These are phyloP conservation scores for Spinibarbus caldwelli DNA, from an alignment of 2,797 vertebrate genomes.

Conservation along the genomic window DNA sequence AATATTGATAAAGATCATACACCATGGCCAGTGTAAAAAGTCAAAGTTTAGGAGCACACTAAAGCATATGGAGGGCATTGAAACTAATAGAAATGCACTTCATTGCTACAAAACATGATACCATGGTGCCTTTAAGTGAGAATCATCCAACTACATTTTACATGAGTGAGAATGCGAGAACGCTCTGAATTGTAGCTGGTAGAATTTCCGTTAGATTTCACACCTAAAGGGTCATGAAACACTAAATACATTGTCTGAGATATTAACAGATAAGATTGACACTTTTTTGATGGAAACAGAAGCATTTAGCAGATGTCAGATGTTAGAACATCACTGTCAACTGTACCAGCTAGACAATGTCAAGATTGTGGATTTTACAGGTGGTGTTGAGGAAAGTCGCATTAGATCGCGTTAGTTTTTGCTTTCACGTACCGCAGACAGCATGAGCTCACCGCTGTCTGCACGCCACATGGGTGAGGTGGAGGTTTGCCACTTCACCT, in stretches of 20 bases:
- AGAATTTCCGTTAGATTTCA: not conserved
- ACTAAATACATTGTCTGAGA: too few species aligned
- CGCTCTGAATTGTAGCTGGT: too few species aligned
- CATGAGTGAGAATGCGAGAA: too few species aligned
- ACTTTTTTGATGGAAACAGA: not conserved
- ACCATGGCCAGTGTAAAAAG: not conserved
- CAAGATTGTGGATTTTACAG: not conserved
- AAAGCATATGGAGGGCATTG: not conserved
- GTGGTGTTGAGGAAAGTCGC: not conserved
- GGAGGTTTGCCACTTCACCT: conserved; percentile 23
- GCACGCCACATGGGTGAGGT: conserved; percentile 47
- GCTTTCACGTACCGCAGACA: conserved; percentile 30
- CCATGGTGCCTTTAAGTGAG: not conserved
- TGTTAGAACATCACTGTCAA: not conserved
- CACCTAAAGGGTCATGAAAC: not conserved
- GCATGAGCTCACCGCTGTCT: conserved; percentile 45
- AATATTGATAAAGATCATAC: not conserved
- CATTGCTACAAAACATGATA: not conserved
- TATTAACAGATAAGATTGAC: not conserved
- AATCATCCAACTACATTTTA: not conserved
- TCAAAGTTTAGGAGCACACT: not conserved
- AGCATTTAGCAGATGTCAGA: not conserved
- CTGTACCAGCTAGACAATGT: not conserved
- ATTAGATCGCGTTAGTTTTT: conserved; percentile 1
- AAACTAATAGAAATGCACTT: not conserved